phyloP scores from a whole-genome alignment of 2,888 invertebrate species.

The Hirtodrosophila cameraria region DNA sequence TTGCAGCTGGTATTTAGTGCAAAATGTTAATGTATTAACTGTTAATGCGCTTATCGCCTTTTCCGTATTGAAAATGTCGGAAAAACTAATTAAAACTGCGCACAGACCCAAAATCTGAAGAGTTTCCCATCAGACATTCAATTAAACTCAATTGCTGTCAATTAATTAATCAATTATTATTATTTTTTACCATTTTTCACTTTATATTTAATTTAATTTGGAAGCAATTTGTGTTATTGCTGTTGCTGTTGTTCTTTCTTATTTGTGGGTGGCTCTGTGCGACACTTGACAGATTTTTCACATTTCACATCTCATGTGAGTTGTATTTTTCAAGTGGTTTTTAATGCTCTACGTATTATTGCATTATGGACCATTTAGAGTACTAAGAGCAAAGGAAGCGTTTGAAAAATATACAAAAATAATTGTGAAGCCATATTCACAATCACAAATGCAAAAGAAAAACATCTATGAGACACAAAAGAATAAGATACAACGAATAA shows the following conservation, averaged over 20 bases:
- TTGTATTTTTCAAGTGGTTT: conserved; percentile 1
- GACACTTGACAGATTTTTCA: conserved; percentile 30
- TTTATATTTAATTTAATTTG: conserved; percentile 34
- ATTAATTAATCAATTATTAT: conserved; percentile 74
- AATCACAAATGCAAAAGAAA: background rate
- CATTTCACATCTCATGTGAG: conserved; percentile 4
- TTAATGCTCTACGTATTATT: background rate
- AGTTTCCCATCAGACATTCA: conserved; percentile 53
- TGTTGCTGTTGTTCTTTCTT: background rate
- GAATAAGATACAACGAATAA: too few species aligned
- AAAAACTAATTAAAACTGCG: conserved; percentile 45
- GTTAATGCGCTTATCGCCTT: conserved; percentile 51
- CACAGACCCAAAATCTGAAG: conserved; percentile 23
- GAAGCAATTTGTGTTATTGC: conserved; percentile 1
- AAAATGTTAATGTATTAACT: conserved; percentile 50
- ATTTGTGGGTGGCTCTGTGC: conserved; percentile 19
- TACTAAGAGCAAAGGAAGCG: too few species aligned
- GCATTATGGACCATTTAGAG: background rate
- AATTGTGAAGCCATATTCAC: too few species aligned
- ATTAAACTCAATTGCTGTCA: conserved; percentile 74
- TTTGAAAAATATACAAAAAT: background rate
- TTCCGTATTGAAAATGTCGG: conserved; percentile 51
- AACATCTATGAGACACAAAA: conserved; percentile 4
- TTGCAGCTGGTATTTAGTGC: conserved; percentile 59
- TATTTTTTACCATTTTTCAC: conserved; percentile 34